Conservation (phyloP, 2,888 invertebrate genomes). For the Imbricaverruca yamaguchii region DNA sequence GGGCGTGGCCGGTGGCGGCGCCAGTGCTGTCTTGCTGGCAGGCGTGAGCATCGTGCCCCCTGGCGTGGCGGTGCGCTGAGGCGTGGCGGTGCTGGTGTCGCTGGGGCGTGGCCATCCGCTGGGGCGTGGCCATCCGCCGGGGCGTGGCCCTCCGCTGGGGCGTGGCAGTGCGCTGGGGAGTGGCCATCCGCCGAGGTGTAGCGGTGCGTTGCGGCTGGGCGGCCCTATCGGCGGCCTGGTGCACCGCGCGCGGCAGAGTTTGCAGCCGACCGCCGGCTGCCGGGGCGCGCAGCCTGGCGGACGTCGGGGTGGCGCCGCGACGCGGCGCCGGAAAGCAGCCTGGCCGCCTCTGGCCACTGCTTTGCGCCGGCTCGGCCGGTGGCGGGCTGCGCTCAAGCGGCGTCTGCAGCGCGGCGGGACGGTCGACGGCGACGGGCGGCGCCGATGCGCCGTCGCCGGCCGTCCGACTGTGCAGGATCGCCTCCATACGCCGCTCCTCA, state of each 20-base stretch:
- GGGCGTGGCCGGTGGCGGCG: no score
- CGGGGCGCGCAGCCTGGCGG: not conserved
- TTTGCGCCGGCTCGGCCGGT: not conserved
- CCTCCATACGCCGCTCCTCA: constrained; percentile 8
- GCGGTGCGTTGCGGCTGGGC: not conserved
- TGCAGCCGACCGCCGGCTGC: not conserved
- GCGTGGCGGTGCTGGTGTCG: no score
- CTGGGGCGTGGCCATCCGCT: no score
- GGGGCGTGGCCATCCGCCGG: no score
- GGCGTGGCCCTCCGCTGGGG: no score
- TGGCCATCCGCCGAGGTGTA: no score
- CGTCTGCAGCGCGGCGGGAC: not conserved
- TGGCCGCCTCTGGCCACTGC: not conserved
- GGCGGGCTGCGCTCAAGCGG: not conserved
- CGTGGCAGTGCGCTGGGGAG: no score
- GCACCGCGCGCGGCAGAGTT: not conserved
- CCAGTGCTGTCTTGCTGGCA: no score
- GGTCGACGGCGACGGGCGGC: not conserved
- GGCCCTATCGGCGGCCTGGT: not conserved
- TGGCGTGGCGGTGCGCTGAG: no score
- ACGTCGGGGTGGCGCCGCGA: not conserved
- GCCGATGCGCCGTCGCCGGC: not conserved
- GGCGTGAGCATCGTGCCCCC: no score
- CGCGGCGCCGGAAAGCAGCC: not conserved
- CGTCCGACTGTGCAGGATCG: not conserved